Evolutionary conservation across 1,140 invertebrate species (phyloP).

Genomic region (Brachionus koreanus): DNA sequence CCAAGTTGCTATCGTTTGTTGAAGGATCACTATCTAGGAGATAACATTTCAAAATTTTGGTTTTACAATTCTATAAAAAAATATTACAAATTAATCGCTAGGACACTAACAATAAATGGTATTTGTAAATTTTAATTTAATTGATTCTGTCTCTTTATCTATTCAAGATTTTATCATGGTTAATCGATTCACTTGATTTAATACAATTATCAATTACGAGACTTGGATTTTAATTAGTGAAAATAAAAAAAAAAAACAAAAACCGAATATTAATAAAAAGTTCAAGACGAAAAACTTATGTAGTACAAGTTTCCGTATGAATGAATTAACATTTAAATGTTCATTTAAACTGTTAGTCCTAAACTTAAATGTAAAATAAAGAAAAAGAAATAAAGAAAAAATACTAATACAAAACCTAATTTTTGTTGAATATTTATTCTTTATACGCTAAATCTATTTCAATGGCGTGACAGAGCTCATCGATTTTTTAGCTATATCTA

Average conservation of each 20-base stretch:
- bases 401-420: neutral
- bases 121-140: neutral
- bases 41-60: neutral
- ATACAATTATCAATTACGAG: neutral
- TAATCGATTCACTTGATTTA: neutral
- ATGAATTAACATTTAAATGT: neutral
- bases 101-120: neutral
- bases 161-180: neutral
- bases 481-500: neutral
- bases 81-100: neutral
- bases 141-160: neutral
- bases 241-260: neutral
- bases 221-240: neutral
- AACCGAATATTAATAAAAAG: neutral
- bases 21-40: neutral
- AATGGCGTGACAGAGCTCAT: neutral
- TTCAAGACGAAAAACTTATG: neutral
- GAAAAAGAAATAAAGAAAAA: neutral
- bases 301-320: neutral
- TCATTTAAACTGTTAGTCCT: neutral
- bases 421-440: slow-evolving; percentile 12
- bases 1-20: neutral
- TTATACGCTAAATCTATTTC: neutral
- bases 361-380: neutral
- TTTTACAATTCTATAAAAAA: neutral